Base-by-base conservation (phyloP, 2,888 invertebrate genomes). In the Nasonovia ribisnigri region DNA sequence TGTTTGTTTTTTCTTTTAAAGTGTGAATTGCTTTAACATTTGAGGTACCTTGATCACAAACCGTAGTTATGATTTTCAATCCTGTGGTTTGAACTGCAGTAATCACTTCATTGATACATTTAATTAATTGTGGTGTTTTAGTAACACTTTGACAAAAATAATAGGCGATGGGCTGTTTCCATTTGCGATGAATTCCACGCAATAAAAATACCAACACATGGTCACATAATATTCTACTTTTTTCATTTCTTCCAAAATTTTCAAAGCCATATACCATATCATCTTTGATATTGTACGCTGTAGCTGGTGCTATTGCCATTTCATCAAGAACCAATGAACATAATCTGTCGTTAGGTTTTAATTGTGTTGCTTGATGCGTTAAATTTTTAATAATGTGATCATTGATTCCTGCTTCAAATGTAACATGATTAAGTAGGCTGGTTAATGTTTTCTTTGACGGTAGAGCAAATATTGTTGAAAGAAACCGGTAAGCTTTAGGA, bases 31-130 rank as follows among this genome's bases (percentile, higher is more conserved):
- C 94, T 42, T 20, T n/a, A 29, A 67, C 29, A 87, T 94, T 94
- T 51, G 88, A 29, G 11, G 54, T 43, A 43, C 43, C 43, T 43
- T 43, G 43, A 43, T 43, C 43, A 43, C 43, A 43, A 43, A 43
- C 43, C 43, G 43, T 43, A 43, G 43, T 43, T 43, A 43, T 43
- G 43, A 43, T 43, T 43, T 43, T 43, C 4, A 94, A 54, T 42
- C 92, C 94, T 54, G 67, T 88, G 24, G 88, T 67, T 29, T 90
- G 36, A 48, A 84, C 77, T 26, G 54, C 57, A 46, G 42, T 42
- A 13, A 94, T 67, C 16, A 94, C 92, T 57, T 94, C 60, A 26
- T 57, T 93, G 16, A 94, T 90, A n/a, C 90, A 84, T 10, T 43
- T 51, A 24, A 87, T 86, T 84, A 94, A 54, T 26, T 46, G 43